Evolutionary conservation across 2,888 invertebrate species (phyloP).

Genomic region (Sepioteuthis lessoniana): DNA sequence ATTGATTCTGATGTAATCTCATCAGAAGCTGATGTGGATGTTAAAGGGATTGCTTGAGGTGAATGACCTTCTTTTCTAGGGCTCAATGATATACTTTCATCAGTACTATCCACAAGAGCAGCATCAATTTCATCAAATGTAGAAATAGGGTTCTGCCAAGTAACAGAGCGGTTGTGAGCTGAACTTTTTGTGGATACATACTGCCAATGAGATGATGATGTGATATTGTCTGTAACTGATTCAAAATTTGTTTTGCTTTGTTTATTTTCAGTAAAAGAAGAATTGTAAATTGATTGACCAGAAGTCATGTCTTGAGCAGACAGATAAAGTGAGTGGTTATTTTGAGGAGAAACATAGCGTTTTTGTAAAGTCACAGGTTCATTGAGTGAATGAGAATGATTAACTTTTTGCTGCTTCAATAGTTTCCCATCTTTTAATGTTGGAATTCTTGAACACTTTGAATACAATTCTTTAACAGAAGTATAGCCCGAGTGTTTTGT

Average conservation of each 20-base stretch:
- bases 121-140: slow-evolving; percentile 41
- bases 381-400: background rate
- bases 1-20: slow-evolving; percentile 39
- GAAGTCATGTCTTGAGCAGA: background rate
- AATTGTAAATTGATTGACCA: background rate
- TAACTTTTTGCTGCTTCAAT: background rate
- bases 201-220: background rate
- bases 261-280: background rate
- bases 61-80: background rate
- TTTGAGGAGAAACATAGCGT: slow-evolving; percentile 34
- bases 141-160: slow-evolving; percentile 46
- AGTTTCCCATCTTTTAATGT: background rate
- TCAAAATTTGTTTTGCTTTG: background rate
- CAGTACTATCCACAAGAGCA: slow-evolving; percentile 24
- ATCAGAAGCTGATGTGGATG: slow-evolving; percentile 39
- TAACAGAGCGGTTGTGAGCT: slow-evolving; percentile 41
- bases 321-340: slow-evolving; percentile 14
- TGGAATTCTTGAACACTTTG: background rate
- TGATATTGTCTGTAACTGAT: background rate
- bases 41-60: slow-evolving; percentile 14
- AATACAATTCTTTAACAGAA: background rate
- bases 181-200: background rate
- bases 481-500: background rate
- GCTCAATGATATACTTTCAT: slow-evolving; percentile 38
- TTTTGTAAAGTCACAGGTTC: slow-evolving; percentile 37